Conservation (phyloP, 2,113 vertebrate genomes). For the Neodon shergylaensis region DNA sequence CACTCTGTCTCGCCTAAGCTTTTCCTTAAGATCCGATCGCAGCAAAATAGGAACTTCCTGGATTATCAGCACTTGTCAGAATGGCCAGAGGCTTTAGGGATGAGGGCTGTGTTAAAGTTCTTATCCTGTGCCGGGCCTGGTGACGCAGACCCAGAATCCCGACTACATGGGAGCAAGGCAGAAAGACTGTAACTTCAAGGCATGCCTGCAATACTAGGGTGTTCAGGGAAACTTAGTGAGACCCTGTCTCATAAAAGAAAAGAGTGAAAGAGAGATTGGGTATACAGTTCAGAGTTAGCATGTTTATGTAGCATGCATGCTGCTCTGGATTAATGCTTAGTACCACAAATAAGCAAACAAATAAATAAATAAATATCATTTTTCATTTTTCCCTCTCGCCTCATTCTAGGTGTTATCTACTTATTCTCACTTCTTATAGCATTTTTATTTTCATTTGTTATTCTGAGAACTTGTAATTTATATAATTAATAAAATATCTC, state of each 20-base stretch:
- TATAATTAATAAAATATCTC: not conserved
- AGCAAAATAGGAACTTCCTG: not conserved
- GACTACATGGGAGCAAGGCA: not conserved
- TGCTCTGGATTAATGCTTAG: not conserved
- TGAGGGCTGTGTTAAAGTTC: not conserved
- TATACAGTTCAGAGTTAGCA: not conserved
- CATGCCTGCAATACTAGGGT: not conserved
- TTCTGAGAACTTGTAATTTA: not conserved
- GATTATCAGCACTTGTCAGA: not conserved
- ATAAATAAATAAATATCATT: not conserved
- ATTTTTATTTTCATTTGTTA: not conserved
- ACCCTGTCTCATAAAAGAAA: not conserved
- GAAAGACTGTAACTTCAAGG: not conserved
- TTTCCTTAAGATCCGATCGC: slow-evolving; percentile 15
- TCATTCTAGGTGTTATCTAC: not conserved
- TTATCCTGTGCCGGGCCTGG: not conserved
- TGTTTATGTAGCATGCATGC: not conserved
- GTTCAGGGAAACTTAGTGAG: not conserved
- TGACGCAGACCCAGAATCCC: not conserved
- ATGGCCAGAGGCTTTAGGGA: not conserved
- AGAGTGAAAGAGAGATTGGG: not conserved
- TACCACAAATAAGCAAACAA: not conserved
- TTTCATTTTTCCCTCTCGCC: not conserved
- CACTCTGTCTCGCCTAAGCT: not conserved
- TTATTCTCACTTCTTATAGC: not conserved